Percentiles rank a stretch among this genome's conserved stretches.
Evolutionary conservation across 1,140 invertebrate species (phyloP).

Genomic region (Camponotus vicinus): DNA sequence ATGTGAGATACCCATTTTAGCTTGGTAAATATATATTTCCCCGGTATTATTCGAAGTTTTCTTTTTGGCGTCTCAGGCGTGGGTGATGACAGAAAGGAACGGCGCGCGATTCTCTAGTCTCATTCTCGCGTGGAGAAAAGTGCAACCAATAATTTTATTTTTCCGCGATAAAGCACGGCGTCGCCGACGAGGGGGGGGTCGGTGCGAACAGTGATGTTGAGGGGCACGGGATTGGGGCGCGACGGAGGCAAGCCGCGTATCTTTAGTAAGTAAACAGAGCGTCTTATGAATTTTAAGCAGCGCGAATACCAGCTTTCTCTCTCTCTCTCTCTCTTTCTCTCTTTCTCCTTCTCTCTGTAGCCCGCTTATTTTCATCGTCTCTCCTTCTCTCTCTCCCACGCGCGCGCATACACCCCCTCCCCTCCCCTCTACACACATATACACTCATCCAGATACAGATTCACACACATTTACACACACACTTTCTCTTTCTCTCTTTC

Average conservation of each 20-base stretch:
- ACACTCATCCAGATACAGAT: too few species aligned
- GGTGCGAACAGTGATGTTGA: conserved; percentile 25
- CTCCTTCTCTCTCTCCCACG: conserved; percentile 27
- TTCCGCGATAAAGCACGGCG: conserved; percentile 82
- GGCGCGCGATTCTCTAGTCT: conserved; percentile 31
- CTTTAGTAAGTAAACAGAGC: conserved; percentile 85
- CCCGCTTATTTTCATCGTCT: conserved; percentile 50
- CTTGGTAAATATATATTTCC: not conserved
- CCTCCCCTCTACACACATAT: too few species aligned
- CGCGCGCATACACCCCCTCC: not conserved
- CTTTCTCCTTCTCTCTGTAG: conserved; percentile 30
- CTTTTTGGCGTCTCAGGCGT: conserved; percentile 43
- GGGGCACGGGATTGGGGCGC: conserved; percentile 60
- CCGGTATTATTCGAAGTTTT: not conserved
- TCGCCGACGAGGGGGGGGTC: conserved; percentile 19
- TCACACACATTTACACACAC: too few species aligned
- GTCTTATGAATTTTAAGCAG: conserved; percentile 85
- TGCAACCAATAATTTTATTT: conserved; percentile 83
- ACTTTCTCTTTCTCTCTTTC: conserved; percentile 34
- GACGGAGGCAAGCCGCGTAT: conserved; percentile 77
- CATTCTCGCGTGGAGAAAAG: conserved; percentile 70
- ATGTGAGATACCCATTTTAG: not conserved
- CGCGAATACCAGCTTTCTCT: conserved; percentile 62
- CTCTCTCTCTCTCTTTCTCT: conserved; percentile 31
- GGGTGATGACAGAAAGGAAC: conserved; percentile 66